Conservation (phyloP, 2,888 invertebrate species). For the Chloroclysta siterata region DNA sequence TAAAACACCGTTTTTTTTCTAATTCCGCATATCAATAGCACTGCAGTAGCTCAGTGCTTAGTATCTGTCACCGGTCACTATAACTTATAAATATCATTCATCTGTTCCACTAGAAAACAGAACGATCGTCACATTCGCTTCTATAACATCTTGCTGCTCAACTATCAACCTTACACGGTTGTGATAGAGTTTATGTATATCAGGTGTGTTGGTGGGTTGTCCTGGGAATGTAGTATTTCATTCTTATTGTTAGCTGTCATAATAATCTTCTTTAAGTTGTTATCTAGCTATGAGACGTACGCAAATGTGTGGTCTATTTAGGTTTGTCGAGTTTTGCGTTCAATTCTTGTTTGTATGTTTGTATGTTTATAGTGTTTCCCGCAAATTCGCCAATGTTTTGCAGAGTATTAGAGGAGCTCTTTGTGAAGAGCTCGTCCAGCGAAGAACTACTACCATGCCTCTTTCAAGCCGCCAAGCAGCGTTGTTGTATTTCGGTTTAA, state of each 20-base stretch:
- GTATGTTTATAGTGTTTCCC: no score
- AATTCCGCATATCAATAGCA: conserved; percentile 23
- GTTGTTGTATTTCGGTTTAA: no score
- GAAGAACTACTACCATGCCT: no score
- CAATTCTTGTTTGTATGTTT: no score
- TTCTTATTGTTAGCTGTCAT: conserved; percentile 63
- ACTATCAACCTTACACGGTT: conserved; percentile 14
- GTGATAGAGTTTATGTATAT: conserved; percentile 11
- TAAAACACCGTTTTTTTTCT: background rate
- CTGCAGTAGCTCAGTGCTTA: conserved; percentile 64
- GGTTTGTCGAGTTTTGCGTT: conserved; percentile 35
- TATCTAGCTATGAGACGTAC: conserved; percentile 46
- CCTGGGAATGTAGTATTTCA: conserved; percentile 51
- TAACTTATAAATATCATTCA: conserved; percentile 67
- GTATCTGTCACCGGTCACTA: conserved; percentile 64
- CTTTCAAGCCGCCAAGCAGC: no score
- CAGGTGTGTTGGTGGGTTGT: conserved; percentile 18
- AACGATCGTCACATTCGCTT: conserved; percentile 34
- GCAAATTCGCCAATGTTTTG: no score
- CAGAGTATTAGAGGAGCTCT: no score
- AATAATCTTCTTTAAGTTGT: conserved; percentile 59
- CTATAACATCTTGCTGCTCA: background rate
- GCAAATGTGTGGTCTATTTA: conserved; percentile 54
- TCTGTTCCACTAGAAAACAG: conserved; percentile 49
- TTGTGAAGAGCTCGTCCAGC: no score